Conservation (phyloP, 1,140 invertebrate genomes). For the Maconellicoccus hirsutus region DNA sequence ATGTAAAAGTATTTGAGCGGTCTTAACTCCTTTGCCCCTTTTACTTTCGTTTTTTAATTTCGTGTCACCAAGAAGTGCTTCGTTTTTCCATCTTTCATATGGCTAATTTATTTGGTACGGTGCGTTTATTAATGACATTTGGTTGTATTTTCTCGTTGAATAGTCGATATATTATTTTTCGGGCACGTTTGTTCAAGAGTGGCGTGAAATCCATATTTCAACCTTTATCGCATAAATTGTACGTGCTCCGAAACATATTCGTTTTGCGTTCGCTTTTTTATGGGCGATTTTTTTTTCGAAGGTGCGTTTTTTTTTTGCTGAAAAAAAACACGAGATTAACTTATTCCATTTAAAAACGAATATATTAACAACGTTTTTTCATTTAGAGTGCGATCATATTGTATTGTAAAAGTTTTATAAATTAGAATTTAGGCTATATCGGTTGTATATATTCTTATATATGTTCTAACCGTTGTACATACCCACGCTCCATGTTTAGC, state of each 20-base stretch:
- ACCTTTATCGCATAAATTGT: neutral
- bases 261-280: neutral
- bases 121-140: too few species aligned
- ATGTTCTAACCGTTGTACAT: neutral
- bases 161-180: too few species aligned
- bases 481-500: too few species aligned
- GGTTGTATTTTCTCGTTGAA: too few species aligned
- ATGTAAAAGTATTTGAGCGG: too few species aligned
- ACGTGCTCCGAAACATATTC: neutral
- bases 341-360: neutral
- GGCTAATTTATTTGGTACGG: too few species aligned
- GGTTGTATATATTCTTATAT: neutral
- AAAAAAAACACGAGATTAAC: neutral
- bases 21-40: too few species aligned
- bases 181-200: too few species aligned
- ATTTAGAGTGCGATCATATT: neutral
- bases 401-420: neutral
- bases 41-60: too few species aligned
- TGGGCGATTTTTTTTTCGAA: neutral
- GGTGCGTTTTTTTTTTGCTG: neutral
- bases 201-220: neutral
- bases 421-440: neutral
- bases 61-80: too few species aligned
- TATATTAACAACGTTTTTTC: neutral
- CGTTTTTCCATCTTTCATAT: too few species aligned